Base-by-base conservation (phyloP, 2,888 invertebrate species). In the Caenorhabditis sp. region DNA sequence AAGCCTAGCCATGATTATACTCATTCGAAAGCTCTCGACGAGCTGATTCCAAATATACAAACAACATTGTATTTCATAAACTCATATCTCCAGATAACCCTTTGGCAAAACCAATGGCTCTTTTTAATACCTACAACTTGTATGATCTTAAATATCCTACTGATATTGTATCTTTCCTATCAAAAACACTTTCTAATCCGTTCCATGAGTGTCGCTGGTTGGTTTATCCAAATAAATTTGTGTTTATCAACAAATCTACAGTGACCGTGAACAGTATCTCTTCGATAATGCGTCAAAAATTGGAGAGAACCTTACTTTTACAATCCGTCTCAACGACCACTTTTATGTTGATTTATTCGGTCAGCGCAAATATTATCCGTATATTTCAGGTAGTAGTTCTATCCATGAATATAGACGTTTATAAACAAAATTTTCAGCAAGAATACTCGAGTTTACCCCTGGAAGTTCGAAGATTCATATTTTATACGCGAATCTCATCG, bases 11-110 rank as follows among this genome's bases (percentile, higher is more conserved):
- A n/a, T n/a, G n/a, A n/a, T n/a, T n/a, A n/a, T n/a, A n/a, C n/a
- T n/a, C n/a, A n/a, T n/a, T n/a, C n/a, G n/a, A n/a, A n/a, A n/a
- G n/a, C n/a, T n/a, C n/a, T n/a, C n/a, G n/a, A n/a, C n/a, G n/a
- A n/a, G n/a, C n/a, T n/a, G n/a, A n/a, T n/a, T n/a, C n/a, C n/a
- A n/a, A n/a, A n/a, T n/a, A n/a, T n/a, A n/a, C n/a, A n/a, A n/a
- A n/a, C n/a, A n/a, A n/a, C n/a, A n/a, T n/a, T n/a, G n/a, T n/a
- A n/a, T n/a, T n/a, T n/a, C n/a, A n/a, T n/a, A n/a, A n/a, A n/a
- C n/a, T n/a, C n/a, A n/a, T n/a, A n/a, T 2, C 26, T 62, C 26
- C 61, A 62, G 62, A 52, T 62, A 13, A 62, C 62, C 22, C 52
- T 35, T 1, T 41, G 37, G 6, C 62, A 62, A 62, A 62, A 62